Base-by-base conservation (phyloP, 2,113 vertebrate genomes). In the Vidua chalybeata region DNA sequence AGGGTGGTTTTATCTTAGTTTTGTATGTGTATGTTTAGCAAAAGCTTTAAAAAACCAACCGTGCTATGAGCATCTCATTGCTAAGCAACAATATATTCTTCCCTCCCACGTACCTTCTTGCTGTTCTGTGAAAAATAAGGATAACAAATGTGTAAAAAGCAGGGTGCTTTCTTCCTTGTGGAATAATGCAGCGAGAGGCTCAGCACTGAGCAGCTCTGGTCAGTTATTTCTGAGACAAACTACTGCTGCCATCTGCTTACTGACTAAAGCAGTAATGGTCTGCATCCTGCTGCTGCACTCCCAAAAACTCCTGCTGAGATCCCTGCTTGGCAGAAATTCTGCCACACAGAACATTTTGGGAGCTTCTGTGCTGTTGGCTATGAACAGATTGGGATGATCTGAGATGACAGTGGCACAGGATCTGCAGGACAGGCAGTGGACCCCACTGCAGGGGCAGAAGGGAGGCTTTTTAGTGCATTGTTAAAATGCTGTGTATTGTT, bases 61-160 rank as follows among this genome's bases (percentile, higher is more conserved):
- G 5, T 77, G 52, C 85, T 86, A 51, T n/a, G 72, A 93, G 90
- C 93, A 94, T 96, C 85, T 82, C 82, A 96, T 97, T 96, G 94
- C 94, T 96, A 93, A 95, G 87, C 92, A 97, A 96, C 95, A 74
- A 35, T 81, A 79, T 78, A 63, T 77, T 90, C 88, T 88, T 94
- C 88, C 73, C 79, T 95, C 90, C 93, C 66, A 93, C 88, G 6
- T 52, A 56, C 68, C 79, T 88, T 73, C 92, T 90, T 88, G 81
- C 81, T 84, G 8, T 49, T 94, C 82, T 45, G 52, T 81, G 79
- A n/a, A 84, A 95, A 96, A 80, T 52, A 69, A 89, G 75, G 74
- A 39, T 93, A 92, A 93, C 61, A 45, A 74, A 90, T 8, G 63
- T 84, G 82, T 90, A 45, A 59, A 89, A 82, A 77, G 48, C 58